A percentile compares a stretch with the other conserved stretches of the same genome.
phyloP scores from a whole-genome alignment of 2,797 vertebrate species.

The Rhabdophis nuchalis region DNA sequence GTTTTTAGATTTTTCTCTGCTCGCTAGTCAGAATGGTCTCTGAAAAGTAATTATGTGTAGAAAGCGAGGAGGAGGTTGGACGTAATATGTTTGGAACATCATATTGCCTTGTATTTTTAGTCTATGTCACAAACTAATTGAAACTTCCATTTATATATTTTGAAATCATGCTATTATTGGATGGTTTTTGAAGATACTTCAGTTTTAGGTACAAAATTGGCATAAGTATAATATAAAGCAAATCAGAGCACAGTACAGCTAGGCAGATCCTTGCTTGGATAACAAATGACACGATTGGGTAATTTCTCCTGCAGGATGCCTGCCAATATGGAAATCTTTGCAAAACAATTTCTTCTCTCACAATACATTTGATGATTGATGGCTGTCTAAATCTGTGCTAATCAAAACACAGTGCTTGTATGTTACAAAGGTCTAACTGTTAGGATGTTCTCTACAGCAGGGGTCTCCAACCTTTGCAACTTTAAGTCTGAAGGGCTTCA shows the following conservation, averaged over 20 bases:
- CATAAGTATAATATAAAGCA: neutral
- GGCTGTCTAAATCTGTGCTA: neutral
- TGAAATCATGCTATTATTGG: slow-evolving; percentile 28
- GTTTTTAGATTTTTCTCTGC: slow-evolving; percentile 4
- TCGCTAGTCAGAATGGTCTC: slow-evolving; percentile 6
- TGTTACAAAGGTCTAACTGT: neutral
- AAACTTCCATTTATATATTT: neutral
- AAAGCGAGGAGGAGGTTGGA: neutral
- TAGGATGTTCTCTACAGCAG: neutral
- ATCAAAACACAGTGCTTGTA: neutral
- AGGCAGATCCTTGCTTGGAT: slow-evolving; percentile 10
- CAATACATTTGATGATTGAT: neutral
- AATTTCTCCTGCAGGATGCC: neutral
- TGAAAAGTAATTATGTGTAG: slow-evolving; percentile 23
- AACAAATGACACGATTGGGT: neutral
- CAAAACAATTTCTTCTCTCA: neutral
- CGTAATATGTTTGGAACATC: neutral
- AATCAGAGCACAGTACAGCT: neutral
- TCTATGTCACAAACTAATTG: neutral
- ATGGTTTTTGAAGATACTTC: slow-evolving; percentile 3
- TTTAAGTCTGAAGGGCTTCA: too few relatives aligned
- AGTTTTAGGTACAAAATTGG: slow-evolving; percentile 1
- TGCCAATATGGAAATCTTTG: slow-evolving; percentile 9
- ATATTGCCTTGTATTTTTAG: neutral
- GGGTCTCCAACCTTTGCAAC: too few relatives aligned